Base-by-base conservation (phyloP, 2,888 invertebrate genomes). In the Apamea epomidion region DNA sequence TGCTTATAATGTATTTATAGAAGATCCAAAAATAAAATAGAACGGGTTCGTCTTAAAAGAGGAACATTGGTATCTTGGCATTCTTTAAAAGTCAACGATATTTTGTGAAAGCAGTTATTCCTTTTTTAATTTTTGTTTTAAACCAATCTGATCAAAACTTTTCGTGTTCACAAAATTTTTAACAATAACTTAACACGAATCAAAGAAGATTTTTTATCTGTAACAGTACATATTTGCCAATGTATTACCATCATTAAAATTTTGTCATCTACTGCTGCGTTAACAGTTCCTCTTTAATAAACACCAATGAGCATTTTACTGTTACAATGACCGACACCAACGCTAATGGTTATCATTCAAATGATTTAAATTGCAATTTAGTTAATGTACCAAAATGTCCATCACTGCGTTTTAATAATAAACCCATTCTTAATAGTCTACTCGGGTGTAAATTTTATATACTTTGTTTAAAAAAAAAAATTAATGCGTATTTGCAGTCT, bases 341-440 rank as follows among this genome's bases (percentile, higher is more conserved):
- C 67, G 21, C 25, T 80, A 78, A 80, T 71, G 58, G 37, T 65
- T 54, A 72, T 69, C 69, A 32, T 72, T 76, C 29, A 45, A 77
- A 78, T 76, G 51, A 80, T 83, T 83, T 67, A 76, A 67, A 73
- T 51, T 74, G 58, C 67, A 81, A 81, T 83, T 78, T 76, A 70
- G 42, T 60, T 71, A 69, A 81, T 65, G 48, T 77, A 72, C 69
- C 29, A 54, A 77, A 86, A 37, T 37, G 5, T 87, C 67, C 75
- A 77, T 85, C 83, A 76, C 80, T 78, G 77, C 73, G 45, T 81
- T 88, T 80, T 79, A 86, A 81, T 80, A 70, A 48, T 67, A 77
- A 68, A 60, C 65, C 69, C 45, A 78, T 74, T 60, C 16, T 78
- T 80, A 72, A 77, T 51, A 71, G 37, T 68, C 67, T 64, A 70